These are phyloP conservation scores for Sarcophaga subvicina DNA, from an alignment of 2,888 invertebrate species.

Conservation along the genomic window DNA sequence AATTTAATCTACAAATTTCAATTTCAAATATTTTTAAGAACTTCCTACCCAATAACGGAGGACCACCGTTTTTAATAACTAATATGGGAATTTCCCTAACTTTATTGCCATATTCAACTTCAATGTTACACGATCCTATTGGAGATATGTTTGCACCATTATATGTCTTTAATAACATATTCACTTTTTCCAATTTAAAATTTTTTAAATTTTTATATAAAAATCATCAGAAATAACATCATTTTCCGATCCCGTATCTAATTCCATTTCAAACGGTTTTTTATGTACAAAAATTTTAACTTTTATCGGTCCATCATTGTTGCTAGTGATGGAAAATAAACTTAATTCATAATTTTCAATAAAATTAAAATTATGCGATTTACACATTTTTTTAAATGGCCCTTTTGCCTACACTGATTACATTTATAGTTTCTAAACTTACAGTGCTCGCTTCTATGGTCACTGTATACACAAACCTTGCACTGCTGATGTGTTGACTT, in stretches of 20 bases:
- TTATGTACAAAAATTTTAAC: no score
- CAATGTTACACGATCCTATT: no score
- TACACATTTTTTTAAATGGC: slow-evolving; percentile 64
- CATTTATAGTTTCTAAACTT: slow-evolving; percentile 52
- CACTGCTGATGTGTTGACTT: background rate
- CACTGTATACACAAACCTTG: slow-evolving; percentile 50
- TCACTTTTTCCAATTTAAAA: slow-evolving; percentile 45
- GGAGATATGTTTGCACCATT: background rate
- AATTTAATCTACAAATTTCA: no score
- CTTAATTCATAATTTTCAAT: slow-evolving; percentile 42
- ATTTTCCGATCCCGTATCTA: slow-evolving; percentile 32
- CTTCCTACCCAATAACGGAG: background rate
- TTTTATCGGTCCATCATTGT: background rate
- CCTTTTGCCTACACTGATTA: slow-evolving; percentile 54
- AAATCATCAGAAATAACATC: slow-evolving; percentile 55
- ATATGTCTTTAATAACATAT: no score
- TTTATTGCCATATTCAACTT: no score
- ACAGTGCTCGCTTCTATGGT: background rate
- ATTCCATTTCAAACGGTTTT: slow-evolving; percentile 38
- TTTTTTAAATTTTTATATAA: slow-evolving; percentile 27
- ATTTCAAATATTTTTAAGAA: no score
- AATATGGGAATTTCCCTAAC: slow-evolving; percentile 36
- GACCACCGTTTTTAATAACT: slow-evolving; percentile 61
- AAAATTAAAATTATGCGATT: slow-evolving; percentile 41
- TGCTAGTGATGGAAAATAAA: slow-evolving; percentile 39